Evolutionary conservation across 2,113 vertebrate species (phyloP), one percentile per base, ranked within the genome.

Genomic region (Stegostoma tigrinum): DNA sequence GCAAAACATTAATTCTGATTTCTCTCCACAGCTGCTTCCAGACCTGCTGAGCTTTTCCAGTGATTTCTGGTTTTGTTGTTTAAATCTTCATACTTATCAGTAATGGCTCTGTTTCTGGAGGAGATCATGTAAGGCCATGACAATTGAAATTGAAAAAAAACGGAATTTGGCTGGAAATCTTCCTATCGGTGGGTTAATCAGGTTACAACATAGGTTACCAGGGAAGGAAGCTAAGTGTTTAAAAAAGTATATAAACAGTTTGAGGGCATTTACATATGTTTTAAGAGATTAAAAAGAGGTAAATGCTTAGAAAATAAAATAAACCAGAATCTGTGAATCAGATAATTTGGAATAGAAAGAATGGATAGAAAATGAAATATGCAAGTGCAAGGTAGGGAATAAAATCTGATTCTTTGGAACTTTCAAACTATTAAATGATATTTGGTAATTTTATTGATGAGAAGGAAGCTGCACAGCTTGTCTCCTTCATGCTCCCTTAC

Each of bases 351-450:
- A 66, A 10, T 23, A n/a, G 89, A 93, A 93, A 66, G 55, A 61
- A 93, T 66, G 89, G 23, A 67, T 23, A 93, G 34, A 93, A 93
- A 93, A 90, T 34, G 30, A 90, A 93, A 66, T 93, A 17, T 93
- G 34, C 61, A 93, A 66, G 30, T 34, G 38, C 34, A 67, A 90
- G 19, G 89, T 64, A 21, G 89, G 66, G 89, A 45, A 93, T 93
- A 93, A 38, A 93, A 66, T 93, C 38, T 23, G 34, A 66, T 66
- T 93, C 61, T 38, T 66, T n/a, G 34, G 89, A 66, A 93, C 21
- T 93, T 66, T 66, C 27, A 64, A n/a, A n/a, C 34, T 93, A 66
- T 42, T 66, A 66, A 66, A 93, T 93, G 64, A 93, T 93, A 93
- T 34, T 66, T 17, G 34, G 89, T 4, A 19, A 17, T 34, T 38